phyloP scores from a whole-genome alignment of 2,888 invertebrate species.

The Pseudococcus viburni region DNA sequence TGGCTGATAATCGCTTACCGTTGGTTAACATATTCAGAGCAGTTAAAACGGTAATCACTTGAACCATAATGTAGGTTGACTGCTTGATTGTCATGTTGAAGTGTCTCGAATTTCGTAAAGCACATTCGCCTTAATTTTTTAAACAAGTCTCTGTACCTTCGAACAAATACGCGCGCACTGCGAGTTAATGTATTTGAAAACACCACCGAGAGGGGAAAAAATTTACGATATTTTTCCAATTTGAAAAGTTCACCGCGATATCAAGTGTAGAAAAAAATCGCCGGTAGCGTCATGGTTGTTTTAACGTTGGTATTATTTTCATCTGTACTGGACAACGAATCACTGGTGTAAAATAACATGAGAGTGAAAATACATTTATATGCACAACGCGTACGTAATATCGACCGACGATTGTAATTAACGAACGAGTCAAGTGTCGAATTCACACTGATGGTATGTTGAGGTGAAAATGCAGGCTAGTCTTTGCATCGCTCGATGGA shows the following conservation, averaged over 20 bases:
- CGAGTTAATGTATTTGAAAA: not conserved
- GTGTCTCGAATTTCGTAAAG: conserved; percentile 37
- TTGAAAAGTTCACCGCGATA: not conserved
- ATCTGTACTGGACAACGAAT: not conserved
- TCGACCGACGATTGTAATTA: conserved; percentile 23
- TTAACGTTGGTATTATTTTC: not conserved
- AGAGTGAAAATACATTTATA: not conserved
- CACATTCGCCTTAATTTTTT: conserved; percentile 51
- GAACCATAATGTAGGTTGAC: conserved; percentile 80
- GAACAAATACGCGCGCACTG: not conserved
- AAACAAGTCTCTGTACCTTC: conserved; percentile 5
- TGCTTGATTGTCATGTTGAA: conserved; percentile 77
- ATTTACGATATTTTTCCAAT: not conserved
- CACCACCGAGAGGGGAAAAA: not conserved
- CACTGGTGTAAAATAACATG: not conserved
- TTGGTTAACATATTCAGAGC: conserved; percentile 86
- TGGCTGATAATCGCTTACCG: conserved; percentile 74
- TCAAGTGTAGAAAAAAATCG: conserved; percentile 3
- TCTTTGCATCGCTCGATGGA: conserved; percentile 67
- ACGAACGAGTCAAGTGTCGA: conserved; percentile 55
- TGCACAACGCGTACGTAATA: not conserved
- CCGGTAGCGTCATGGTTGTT: not conserved
- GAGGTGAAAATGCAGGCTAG: conserved; percentile 53
- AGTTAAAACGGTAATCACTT: conserved; percentile 87
- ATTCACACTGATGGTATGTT: conserved; percentile 21